Evolutionary conservation across 2,888 invertebrate genomes (phyloP).

Genomic region (Chrysolina americana): DNA sequence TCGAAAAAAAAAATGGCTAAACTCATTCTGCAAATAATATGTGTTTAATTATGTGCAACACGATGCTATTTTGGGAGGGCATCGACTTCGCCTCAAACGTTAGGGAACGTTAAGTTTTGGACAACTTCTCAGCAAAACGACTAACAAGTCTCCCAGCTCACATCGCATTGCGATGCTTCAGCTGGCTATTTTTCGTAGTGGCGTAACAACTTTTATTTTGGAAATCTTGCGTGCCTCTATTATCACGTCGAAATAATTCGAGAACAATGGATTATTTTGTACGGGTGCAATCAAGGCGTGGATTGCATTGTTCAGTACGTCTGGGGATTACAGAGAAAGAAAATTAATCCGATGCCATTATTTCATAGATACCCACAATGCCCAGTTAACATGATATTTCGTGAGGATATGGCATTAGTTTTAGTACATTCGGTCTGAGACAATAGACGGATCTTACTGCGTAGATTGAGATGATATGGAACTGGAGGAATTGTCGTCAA

Average conservation of each 20-base stretch:
- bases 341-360: no score
- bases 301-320: background rate
- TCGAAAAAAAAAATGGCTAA: background rate
- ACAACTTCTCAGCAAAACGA: slow-evolving; percentile 64
- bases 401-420: no score
- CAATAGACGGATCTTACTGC: no score
- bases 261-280: slow-evolving; percentile 14
- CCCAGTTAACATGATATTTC: no score
- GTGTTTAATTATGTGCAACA: slow-evolving; percentile 55
- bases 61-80: slow-evolving; percentile 50
- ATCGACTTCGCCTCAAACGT: slow-evolving; percentile 49
- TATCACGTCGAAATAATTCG: background rate
- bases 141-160: slow-evolving; percentile 39
- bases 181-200: slow-evolving; percentile 18
- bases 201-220: slow-evolving; percentile 10
- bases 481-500: no score
- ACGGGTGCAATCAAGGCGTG: background rate
- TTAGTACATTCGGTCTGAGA: no score
- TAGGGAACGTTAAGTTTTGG: slow-evolving; percentile 64
- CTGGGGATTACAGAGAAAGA: background rate
- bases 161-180: slow-evolving; percentile 6
- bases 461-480: no score
- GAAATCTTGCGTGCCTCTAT: background rate
- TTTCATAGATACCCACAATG: no score
- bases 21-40: slow-evolving; percentile 46